Evolutionary conservation across 2,113 vertebrate genomes (phyloP).

Genomic region (Panthera leo): DNA sequence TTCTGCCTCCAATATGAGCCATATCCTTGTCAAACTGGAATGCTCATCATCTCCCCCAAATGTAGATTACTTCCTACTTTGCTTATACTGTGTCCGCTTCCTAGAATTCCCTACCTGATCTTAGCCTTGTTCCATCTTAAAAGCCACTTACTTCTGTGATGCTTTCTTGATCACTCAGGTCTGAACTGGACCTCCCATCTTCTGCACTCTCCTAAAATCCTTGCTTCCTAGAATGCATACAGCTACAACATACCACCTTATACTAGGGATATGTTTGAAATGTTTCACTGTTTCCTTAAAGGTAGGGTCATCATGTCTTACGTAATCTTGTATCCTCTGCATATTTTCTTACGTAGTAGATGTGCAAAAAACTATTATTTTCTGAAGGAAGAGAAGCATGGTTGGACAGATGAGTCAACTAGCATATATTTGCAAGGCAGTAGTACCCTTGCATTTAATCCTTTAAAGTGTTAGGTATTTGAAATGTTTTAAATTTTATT

Average conservation of each 20-base stretch:
- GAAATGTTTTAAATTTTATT: slow-evolving; percentile 16
- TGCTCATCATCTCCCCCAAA: not conserved
- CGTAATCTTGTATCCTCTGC: not conserved
- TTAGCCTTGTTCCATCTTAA: not conserved
- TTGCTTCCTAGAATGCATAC: not conserved
- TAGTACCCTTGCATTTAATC: not conserved
- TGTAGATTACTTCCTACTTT: not conserved
- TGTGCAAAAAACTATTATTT: not conserved
- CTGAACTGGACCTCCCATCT: not conserved
- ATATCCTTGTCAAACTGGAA: not conserved
- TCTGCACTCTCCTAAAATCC: not conserved
- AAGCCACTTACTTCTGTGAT: not conserved
- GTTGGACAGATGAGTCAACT: not conserved
- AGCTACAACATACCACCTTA: not conserved
- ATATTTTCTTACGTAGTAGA: slow-evolving; percentile 3
- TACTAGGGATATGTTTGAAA: not conserved
- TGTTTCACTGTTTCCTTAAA: not conserved
- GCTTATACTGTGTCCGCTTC: not conserved
- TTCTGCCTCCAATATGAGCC: not conserved
- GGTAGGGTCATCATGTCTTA: not conserved
- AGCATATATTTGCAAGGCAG: not conserved
- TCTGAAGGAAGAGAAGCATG: not conserved
- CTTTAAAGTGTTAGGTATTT: not conserved
- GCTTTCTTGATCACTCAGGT: not conserved
- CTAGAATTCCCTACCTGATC: not conserved